Evolutionary conservation across 30 jellyfish, hydroid and myxozoan species (phyloP), one percentile per base, ranked within the genome.

Genomic region (Aurelia coerulea): DNA sequence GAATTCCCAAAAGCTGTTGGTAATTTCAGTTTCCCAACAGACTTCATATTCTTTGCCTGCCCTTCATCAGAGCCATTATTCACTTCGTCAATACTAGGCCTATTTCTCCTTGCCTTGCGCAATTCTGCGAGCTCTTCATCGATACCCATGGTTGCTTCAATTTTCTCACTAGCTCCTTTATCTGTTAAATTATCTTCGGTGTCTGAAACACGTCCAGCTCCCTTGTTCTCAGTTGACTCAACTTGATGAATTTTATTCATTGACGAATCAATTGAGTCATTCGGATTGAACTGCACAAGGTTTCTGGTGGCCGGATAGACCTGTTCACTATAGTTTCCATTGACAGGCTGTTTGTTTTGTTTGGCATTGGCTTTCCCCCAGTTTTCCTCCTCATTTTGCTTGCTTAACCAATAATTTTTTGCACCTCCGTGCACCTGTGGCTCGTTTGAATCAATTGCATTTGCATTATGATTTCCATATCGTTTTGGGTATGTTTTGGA

Each of bases 261-360:
- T 10, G 80, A 35, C 62, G 63, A 32, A 31, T 10, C 49, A 31
- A 31, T 7, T 70, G 80, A 70, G 17, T 70, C 62, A 29, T 70
- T 70, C 17, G 53, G 80, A 17, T 70, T 70, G 63, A 34, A 19
- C 80, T 32, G 39, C 53, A 9, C 58, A 31, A 56, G 49, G 31
- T 18, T 62, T 51, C 93, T 84, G 86, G 93, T 84, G 93, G 82
- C 76, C 79, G 62, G 69, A 73, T 73, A 52, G 81, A 53, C 18
- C 17, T 64, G 39, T 32, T 64, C 83, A 6, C 41, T 34, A 73
- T 29, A 9, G 65, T 31, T 66, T 60, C 32, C 67, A 53, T 17
- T 75, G 13, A 39, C 68, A 13, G 64, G 6, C 23, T 62, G 54
- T n/a, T n/a, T 46, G 37, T 73, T 74, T 73, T 73, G 79, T 29